Percentiles rank a stretch among this genome's conserved stretches.
Evolutionary conservation across 2,888 invertebrate genomes (phyloP).

Genomic region (Euproctis similis): DNA sequence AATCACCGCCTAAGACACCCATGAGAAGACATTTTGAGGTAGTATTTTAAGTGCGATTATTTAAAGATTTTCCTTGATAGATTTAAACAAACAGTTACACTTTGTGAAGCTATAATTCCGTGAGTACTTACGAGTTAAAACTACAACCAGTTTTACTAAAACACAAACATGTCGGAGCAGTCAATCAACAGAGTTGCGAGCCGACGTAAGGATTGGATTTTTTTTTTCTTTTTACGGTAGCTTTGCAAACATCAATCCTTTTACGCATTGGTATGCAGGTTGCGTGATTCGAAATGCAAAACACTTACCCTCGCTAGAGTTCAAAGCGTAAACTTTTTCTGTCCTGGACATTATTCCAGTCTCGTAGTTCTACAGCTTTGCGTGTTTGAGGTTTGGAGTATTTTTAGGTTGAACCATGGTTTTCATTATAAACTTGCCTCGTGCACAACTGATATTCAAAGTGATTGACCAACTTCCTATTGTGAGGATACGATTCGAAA

Average conservation of each 20-base stretch:
- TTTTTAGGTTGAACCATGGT: no score
- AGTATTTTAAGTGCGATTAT: background rate
- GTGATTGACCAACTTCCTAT: no score
- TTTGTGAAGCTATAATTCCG: conserved; percentile 4
- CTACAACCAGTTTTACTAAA: conserved; percentile 9
- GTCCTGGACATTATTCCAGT: conserved; percentile 71
- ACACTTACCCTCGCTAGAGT: conserved; percentile 70
- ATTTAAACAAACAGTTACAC: background rate
- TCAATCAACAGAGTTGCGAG: conserved; percentile 19
- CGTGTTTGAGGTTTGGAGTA: conserved; percentile 68
- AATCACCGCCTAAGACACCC: no score
- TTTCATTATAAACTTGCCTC: no score
- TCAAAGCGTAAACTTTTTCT: conserved; percentile 72
- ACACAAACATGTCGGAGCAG: conserved; percentile 20
- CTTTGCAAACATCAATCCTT: conserved; percentile 65
- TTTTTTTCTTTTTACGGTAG: conserved; percentile 39
- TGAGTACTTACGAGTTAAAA: conserved; percentile 9
- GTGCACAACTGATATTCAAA: no score
- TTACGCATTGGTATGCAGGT: conserved; percentile 67
- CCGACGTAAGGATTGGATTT: conserved; percentile 34
- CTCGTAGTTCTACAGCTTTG: conserved; percentile 69
- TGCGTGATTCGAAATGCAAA: conserved; percentile 66
- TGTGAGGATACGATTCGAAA: no score
- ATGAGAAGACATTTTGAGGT: background rate
- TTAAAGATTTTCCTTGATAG: background rate